Conservation (phyloP, 2,797 vertebrate species). For the Scomberomorus guttatus region DNA sequence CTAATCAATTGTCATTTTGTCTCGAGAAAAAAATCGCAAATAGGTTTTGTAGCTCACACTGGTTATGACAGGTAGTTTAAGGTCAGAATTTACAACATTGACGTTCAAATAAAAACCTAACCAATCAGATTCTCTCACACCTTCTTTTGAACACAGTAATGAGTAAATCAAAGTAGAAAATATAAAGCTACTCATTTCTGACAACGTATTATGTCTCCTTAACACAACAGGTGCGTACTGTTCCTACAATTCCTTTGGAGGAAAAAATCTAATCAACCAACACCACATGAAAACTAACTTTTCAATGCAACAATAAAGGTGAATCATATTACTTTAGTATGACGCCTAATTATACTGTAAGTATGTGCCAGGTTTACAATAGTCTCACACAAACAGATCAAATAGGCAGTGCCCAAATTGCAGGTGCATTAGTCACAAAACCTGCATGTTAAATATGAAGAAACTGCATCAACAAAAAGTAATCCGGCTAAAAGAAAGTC, state of each 20-base stretch:
- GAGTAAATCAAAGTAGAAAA: neutral
- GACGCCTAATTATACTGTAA: neutral
- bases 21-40: slow-evolving; percentile 7
- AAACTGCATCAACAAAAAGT: neutral
- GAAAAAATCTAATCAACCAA: neutral
- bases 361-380: neutral
- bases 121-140: neutral
- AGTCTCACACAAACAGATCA: neutral
- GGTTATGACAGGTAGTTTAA: slow-evolving; percentile 32
- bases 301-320: neutral
- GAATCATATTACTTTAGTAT: neutral
- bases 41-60: slow-evolving; percentile 1
- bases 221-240: neutral
- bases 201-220: neutral
- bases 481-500: neutral
- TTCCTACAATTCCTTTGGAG: neutral
- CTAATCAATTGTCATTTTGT: slow-evolving; percentile 40
- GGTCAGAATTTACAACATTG: slow-evolving; percentile 8
- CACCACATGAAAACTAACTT: neutral
- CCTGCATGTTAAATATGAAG: neutral
- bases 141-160: neutral
- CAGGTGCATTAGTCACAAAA: neutral
- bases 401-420: neutral
- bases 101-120: slow-evolving; percentile 24
- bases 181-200: neutral